Conservation (phyloP, 2,888 invertebrate species). For the Dryocosmus kuriphilus region DNA sequence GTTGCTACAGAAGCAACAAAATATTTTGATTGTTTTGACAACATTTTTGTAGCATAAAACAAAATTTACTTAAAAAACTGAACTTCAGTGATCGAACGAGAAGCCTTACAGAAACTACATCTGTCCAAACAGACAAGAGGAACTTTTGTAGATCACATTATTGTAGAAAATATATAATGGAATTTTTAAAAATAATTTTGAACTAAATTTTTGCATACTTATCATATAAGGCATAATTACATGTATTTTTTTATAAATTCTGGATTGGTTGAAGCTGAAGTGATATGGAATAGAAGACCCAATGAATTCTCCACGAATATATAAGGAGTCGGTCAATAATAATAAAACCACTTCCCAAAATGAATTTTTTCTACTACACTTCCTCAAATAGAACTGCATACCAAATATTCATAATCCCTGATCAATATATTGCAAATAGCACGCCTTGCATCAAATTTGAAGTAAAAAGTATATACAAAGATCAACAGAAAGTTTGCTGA, state of each 20-base stretch:
- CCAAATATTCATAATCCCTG: background rate
- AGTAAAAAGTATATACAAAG: background rate
- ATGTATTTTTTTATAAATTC: background rate
- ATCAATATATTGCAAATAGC: background rate
- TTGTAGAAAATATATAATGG: too few relatives aligned
- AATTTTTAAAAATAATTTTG: too few relatives aligned
- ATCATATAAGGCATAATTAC: background rate
- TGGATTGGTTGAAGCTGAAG: background rate
- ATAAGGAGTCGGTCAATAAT: constrained; percentile 18
- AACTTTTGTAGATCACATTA: too few relatives aligned
- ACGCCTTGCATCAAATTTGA: background rate
- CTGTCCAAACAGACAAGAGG: too few relatives aligned
- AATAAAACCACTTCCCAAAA: constrained; percentile 27
- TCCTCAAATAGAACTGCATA: background rate
- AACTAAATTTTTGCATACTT: too few relatives aligned
- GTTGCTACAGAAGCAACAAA: too few relatives aligned
- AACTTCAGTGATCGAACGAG: too few relatives aligned
- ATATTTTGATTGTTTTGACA: too few relatives aligned
- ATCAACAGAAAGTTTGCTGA: background rate
- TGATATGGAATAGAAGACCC: background rate
- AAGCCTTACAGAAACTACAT: too few relatives aligned
- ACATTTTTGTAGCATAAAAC: too few relatives aligned
- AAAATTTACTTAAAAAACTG: too few relatives aligned
- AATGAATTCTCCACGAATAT: constrained; percentile 13
- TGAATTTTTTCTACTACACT: background rate